Conservation (phyloP, 2,888 invertebrate species). For the Synergus umbraculus region DNA sequence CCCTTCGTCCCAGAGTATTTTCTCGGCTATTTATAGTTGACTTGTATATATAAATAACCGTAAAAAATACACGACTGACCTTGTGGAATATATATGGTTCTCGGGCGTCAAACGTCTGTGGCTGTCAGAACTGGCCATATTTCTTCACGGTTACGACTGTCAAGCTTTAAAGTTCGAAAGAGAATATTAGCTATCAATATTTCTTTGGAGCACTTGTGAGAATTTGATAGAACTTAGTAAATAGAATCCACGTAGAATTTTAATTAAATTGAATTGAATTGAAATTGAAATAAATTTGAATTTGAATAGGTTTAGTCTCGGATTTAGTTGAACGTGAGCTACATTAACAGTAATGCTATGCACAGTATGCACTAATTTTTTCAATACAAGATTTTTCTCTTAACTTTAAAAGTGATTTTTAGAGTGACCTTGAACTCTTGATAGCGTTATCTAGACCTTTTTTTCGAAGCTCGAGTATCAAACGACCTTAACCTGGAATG, state of each 20-base stretch:
- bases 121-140: background rate
- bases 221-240: no score
- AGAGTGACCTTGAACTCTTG: background rate
- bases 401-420: background rate
- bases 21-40: background rate
- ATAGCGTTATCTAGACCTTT: background rate
- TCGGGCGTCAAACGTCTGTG: background rate
- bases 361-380: no score
- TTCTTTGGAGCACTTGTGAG: no score
- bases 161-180: background rate
- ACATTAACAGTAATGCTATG: no score
- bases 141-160: background rate
- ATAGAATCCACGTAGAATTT: no score
- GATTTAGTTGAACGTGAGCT: no score
- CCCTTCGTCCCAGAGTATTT: background rate
- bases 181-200: no score
- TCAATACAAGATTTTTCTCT: no score
- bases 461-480: background rate
- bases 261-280: no score
- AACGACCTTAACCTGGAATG: background rate
- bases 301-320: no score
- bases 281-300: no score
- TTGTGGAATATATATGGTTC: background rate
- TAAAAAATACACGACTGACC: slow-evolving; percentile 7
- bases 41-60: background rate